phyloP scores from a whole-genome alignment of 2,797 vertebrate genomes.

The Aplochiton taeniatus region DNA sequence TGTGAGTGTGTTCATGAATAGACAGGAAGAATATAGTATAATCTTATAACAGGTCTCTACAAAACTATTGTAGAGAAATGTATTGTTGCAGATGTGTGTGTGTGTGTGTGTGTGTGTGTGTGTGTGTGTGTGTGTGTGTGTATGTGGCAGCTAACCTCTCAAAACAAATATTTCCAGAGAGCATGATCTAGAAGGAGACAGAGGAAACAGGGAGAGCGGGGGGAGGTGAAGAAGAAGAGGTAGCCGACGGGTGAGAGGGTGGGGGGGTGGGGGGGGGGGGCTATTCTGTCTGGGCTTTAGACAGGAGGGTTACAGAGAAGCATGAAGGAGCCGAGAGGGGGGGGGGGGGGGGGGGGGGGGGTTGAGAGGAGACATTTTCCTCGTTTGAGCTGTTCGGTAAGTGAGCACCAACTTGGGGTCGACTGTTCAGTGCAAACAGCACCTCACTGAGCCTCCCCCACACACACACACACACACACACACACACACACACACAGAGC shows the following conservation, averaged over 20 bases:
- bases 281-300: constrained; percentile 59
- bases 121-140: constrained; percentile 17
- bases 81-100: constrained; percentile 66
- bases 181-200: constrained; percentile 4
- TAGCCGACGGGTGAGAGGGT: not conserved
- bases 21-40: no score
- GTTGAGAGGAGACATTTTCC: constrained; percentile 30
- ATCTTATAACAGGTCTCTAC: constrained; percentile 70
- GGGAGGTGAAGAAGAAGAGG: constrained; percentile 84
- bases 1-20: constrained; percentile 69
- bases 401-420: no score
- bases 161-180: constrained; percentile 5
- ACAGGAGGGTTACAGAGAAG: constrained; percentile 23
- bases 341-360: constrained; percentile 18
- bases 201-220: constrained; percentile 15
- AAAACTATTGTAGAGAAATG: constrained; percentile 74
- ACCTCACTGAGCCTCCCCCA: no score
- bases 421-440: no score
- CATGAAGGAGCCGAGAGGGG: not conserved
- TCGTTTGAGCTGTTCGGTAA: no score
- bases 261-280: constrained; percentile 58
- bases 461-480: no score
- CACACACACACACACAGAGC: not conserved
- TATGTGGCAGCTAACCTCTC: not conserved
- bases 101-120: constrained; percentile 17